Percentiles rank a stretch among this genome's conserved stretches.
phyloP scores from a whole-genome alignment of 2,888 invertebrate genomes.

The Arge pagana region DNA sequence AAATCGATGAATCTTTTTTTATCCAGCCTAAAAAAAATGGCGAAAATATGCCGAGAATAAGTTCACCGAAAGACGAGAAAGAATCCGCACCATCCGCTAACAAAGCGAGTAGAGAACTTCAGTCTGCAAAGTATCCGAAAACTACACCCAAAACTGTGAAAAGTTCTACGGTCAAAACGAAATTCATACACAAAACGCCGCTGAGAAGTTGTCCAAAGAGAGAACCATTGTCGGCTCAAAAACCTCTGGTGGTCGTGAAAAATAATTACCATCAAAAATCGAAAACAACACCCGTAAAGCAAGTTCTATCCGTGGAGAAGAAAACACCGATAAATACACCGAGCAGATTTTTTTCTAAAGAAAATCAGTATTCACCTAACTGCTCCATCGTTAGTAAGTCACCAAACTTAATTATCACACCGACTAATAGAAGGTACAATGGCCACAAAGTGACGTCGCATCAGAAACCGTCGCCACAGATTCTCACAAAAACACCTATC shows the following conservation, averaged over 20 bases:
- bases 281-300: too few relatives aligned
- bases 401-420: conserved; percentile 40
- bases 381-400: conserved; percentile 48
- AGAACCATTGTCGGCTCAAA: neutral
- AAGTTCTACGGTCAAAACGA: neutral
- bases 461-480: neutral
- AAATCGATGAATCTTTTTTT: conserved; percentile 12
- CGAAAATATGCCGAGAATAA: conserved; percentile 21
- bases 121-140: neutral
- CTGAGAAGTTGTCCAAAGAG: conserved; percentile 5
- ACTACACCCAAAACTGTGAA: neutral
- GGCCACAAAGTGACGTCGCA: too few relatives aligned
- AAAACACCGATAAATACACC: conserved; percentile 7
- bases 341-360: neutral
- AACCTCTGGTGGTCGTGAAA: too few relatives aligned
- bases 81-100: neutral
- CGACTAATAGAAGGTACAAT: neutral
- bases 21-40: conserved; percentile 5
- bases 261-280: too few relatives aligned
- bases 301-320: neutral
- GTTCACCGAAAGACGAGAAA: conserved; percentile 14
- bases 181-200: conserved; percentile 15
- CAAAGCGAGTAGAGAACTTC: neutral
- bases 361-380: conserved; percentile 25
- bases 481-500: neutral